phyloP scores from a whole-genome alignment of 2,797 vertebrate species.

The Heliangelus exortis region DNA sequence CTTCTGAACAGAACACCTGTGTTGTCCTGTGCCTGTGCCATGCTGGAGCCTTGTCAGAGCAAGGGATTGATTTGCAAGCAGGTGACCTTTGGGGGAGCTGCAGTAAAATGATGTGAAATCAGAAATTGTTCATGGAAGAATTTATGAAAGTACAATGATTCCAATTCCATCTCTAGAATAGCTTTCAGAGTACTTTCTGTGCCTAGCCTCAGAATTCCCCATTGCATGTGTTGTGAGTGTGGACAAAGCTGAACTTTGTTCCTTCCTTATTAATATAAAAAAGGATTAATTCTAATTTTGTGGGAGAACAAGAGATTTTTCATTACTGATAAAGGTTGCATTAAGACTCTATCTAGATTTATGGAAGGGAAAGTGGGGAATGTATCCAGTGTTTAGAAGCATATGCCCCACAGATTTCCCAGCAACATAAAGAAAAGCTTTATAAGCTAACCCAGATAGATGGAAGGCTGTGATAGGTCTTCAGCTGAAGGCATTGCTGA shows the following conservation, averaged over 20 bases:
- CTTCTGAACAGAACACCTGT: background rate
- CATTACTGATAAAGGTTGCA: background rate
- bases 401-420: constrained; percentile 22
- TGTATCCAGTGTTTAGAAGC: constrained; percentile 30
- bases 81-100: background rate
- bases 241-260: constrained; percentile 32
- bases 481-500: constrained; percentile 53
- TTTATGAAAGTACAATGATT: background rate
- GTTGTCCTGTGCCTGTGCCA: background rate
- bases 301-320: constrained; percentile 3
- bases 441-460: constrained; percentile 27
- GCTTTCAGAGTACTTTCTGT: background rate
- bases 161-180: background rate
- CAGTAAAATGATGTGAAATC: background rate
- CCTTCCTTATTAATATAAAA: constrained; percentile 2
- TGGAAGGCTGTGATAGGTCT: constrained; percentile 51
- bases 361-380: background rate
- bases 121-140: background rate
- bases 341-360: constrained; percentile 8
- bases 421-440: constrained; percentile 21
- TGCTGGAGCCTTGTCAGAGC: background rate
- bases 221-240: background rate
- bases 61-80: background rate
- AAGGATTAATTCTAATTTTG: constrained; percentile 36
- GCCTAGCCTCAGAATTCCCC: background rate